Percentiles rank a stretch among this genome's conserved stretches.
Evolutionary conservation across 2,888 invertebrate species (phyloP).

Genomic region (Drosophila mettleri): DNA sequence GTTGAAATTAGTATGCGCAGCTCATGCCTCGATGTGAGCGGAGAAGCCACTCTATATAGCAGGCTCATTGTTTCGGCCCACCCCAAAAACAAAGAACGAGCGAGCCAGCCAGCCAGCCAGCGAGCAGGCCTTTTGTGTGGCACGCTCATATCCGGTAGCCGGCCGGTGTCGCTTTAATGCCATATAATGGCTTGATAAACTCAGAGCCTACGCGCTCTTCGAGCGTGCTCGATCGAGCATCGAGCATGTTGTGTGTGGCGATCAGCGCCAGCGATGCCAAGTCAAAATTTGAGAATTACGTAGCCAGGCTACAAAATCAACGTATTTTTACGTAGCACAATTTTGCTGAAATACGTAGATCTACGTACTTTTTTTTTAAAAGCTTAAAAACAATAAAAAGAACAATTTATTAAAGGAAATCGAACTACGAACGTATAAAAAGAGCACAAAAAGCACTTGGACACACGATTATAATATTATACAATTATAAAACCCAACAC

Average conservation of each 20-base stretch:
- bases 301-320: no score
- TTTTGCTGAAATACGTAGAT: no score
- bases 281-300: no score
- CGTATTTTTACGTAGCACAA: no score
- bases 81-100: conserved; percentile 58
- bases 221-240: not conserved
- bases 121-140: conserved; percentile 66
- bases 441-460: no score
- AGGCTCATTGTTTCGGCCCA: conserved; percentile 67
- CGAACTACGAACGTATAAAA: no score
- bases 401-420: no score
- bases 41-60: conserved; percentile 15
- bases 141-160: conserved; percentile 74
- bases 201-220: not conserved
- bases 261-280: no score
- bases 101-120: not conserved
- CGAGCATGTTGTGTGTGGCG: conserved; percentile 50
- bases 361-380: no score
- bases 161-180: conserved; percentile 60
- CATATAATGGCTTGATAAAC: conserved; percentile 64
- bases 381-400: no score
- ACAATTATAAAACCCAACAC: no score
- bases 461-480: no score
- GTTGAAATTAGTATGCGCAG: conserved; percentile 46
- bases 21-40: not conserved